phyloP scores from a whole-genome alignment of 2,888 invertebrate genomes.

The Himalopsyche kuldschensis region DNA sequence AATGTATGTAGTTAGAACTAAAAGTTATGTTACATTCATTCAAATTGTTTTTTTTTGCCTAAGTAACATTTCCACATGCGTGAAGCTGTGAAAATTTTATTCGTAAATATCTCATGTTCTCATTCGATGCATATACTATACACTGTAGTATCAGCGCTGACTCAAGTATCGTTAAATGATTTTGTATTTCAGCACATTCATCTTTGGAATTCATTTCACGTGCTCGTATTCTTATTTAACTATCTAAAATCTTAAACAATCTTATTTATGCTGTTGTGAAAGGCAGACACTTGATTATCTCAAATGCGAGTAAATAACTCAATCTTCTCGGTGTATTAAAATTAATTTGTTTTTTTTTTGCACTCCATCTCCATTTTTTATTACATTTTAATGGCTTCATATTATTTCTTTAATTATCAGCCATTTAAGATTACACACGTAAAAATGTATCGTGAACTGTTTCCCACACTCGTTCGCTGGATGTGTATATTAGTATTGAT shows the following conservation, averaged over 20 bases:
- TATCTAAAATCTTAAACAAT: not conserved
- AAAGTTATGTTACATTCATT: no score
- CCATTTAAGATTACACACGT: not conserved
- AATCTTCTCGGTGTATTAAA: constrained; percentile 7
- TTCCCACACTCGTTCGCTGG: not conserved
- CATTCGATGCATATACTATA: no score
- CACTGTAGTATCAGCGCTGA: no score
- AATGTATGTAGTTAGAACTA: no score
- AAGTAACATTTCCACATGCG: no score
- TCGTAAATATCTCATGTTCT: no score
- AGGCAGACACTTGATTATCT: constrained; percentile 13
- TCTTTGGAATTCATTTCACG: no score
- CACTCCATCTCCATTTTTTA: not conserved
- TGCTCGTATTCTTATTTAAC: not conserved
- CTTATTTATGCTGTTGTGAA: constrained; percentile 10
- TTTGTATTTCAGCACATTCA: no score
- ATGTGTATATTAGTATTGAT: no score
- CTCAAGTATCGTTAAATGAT: no score
- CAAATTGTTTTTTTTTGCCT: no score
- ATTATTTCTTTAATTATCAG: not conserved
- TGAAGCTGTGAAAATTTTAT: no score
- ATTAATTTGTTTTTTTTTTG: not conserved
- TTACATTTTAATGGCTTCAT: not conserved
- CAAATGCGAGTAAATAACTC: constrained; percentile 25
- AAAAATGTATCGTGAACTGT: not conserved